phyloP scores from a whole-genome alignment of 1,140 invertebrate species.

The Gonioctena quinquepunctata region DNA sequence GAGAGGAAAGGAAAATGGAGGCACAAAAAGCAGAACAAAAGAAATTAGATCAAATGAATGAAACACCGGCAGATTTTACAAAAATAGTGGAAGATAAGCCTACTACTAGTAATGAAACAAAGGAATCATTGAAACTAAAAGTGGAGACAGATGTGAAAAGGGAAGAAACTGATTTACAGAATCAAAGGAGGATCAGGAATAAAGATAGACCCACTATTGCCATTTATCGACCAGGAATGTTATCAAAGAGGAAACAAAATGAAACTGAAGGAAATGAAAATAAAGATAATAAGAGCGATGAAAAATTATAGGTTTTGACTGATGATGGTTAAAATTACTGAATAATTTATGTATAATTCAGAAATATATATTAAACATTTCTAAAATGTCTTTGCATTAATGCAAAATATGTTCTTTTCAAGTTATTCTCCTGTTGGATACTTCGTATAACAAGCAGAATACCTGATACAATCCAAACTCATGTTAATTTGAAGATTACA shows the following conservation, averaged over 20 bases:
- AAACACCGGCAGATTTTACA: constrained; percentile 19
- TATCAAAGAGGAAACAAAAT: constrained; percentile 47
- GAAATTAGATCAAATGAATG: constrained; percentile 31
- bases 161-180: constrained; percentile 27
- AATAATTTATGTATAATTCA: no score
- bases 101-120: constrained; percentile 6
- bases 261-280: constrained; percentile 33
- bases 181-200: constrained; percentile 57
- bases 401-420: no score
- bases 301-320: no score
- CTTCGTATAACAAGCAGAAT: no score
- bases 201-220: constrained; percentile 56
- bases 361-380: no score
- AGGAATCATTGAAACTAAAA: constrained; percentile 7
- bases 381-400: no score
- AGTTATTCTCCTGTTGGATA: no score
- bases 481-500: no score
- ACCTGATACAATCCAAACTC: no score
- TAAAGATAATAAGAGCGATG: constrained; percentile 6
- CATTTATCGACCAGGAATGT: constrained; percentile 53
- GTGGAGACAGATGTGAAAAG: constrained; percentile 28
- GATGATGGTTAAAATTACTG: no score
- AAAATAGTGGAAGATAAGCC: constrained; percentile 29
- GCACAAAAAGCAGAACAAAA: constrained; percentile 42
- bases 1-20: constrained; percentile 53